Evolutionary conservation across 1,140 invertebrate species (phyloP), one percentile per base, ranked within the genome.

Genomic region (Saccostrea cuccullata): DNA sequence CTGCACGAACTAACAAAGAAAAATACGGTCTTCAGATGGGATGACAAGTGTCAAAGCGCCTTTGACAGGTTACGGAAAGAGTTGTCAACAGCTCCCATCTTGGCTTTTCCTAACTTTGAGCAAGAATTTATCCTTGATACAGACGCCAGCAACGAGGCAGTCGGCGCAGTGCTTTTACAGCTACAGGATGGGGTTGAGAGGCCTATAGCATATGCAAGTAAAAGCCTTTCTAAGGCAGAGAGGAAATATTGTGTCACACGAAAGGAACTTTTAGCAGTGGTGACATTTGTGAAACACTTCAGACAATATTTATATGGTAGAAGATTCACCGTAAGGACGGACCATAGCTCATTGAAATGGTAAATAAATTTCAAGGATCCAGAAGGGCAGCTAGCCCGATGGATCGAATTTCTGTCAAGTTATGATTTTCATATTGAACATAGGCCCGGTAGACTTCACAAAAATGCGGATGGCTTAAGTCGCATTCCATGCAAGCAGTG

Each of bases 141-240:
- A 4, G 58, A 20, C 13, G 30, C 58, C 9, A 94, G 93, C 55
- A 91, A 93, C 13, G 89, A 91, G 90, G 93, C 93, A 12, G 89
- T 95, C 67, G 94, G 93, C 6, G 94, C 93, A 30, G 93, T 94
- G 12, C 60, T 95, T 13, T 91, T 91, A 36, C 94, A 95, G 89
- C 87, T 91, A 20, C 67, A 91, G 12, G 89, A 92, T 58, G 91
- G 91, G 12, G 11, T 26, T 47, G 64, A 60, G 26, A 26, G 73
- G 60, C 55, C 6, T 47, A 55, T 77, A 12, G 60, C 82, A 47
- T 89, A 60, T 56, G 60, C 86, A 36, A 87, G 88, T 40, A 84
- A 55, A 70, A 85, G 58, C 13, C 56, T 89, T 3, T 64, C 67
- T 12, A 87, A 89, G 47, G 2, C 64, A 17, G 88, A 89, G 85